Conservation (phyloP, 2,888 invertebrate genomes). For the Lithophane semibrunnea region DNA sequence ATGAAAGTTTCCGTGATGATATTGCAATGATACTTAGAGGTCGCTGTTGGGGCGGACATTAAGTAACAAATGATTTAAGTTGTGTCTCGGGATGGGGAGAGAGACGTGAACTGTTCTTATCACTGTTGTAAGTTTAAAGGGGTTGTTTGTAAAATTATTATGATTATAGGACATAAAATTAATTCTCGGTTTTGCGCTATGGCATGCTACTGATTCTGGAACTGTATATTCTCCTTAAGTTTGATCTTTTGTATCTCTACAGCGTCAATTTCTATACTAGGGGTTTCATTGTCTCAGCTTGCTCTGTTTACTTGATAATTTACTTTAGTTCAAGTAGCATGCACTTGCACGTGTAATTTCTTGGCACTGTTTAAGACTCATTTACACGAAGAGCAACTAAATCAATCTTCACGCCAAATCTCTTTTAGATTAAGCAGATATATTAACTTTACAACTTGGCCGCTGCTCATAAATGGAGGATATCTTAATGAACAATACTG, state of each 20-base stretch:
- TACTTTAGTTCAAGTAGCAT: not conserved
- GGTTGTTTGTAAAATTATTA: slow-evolving; percentile 40
- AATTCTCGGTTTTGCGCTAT: slow-evolving; percentile 22
- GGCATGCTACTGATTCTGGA: not conserved
- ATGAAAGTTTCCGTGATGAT: slow-evolving; percentile 68
- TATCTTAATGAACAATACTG: not conserved
- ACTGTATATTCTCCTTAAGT: not conserved
- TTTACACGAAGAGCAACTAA: slow-evolving; percentile 46
- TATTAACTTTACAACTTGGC: slow-evolving; percentile 30
- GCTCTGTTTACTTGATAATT: not conserved
- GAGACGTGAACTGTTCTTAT: slow-evolving; percentile 44
- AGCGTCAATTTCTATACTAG: too few species aligned
- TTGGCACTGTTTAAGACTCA: slow-evolving; percentile 52
- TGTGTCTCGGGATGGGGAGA: slow-evolving; percentile 38
- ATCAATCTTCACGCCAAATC: slow-evolving; percentile 59
- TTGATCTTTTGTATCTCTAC: not conserved
- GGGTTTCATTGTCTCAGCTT: not conserved
- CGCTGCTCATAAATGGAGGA: not conserved
- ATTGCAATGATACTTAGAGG: slow-evolving; percentile 66
- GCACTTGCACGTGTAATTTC: slow-evolving; percentile 40
- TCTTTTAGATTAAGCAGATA: slow-evolving; percentile 51
- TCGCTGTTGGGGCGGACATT: slow-evolving; percentile 55
- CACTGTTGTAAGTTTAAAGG: slow-evolving; percentile 52
- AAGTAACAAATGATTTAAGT: slow-evolving; percentile 66
- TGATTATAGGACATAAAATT: slow-evolving; percentile 9